Evolutionary conservation across 2,113 vertebrate species (phyloP), one percentile per base, ranked within the genome.

Genomic region (Microcebus griseorufus): DNA sequence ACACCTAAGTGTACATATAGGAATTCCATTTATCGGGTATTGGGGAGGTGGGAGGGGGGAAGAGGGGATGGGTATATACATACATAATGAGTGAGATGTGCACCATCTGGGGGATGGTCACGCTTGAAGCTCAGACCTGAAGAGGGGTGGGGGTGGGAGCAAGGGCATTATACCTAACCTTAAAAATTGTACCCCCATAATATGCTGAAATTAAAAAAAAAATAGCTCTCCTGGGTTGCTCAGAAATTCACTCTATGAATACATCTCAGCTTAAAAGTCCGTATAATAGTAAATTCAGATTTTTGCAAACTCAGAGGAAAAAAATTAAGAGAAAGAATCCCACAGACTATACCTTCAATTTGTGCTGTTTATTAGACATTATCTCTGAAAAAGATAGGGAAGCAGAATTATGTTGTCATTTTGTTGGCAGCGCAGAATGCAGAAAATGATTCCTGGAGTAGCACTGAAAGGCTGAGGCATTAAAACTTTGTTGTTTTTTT

Each of bases 361-460:
- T 3, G 7, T 69, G 65, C 82, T 97, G 29, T 69, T 94, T 97
- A 95, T 29, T 94, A 93, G 94, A 72, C 55, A 92, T 65, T 67
- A 62, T 34, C 67, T 75, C 18, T 37, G 79, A 96, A 78, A 94
- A 97, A 97, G 96, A 87, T 12, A n/a, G 42, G 29, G 93, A 89
- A 70, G 53, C 58, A 62, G 86, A 95, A 97, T 97, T 84, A 89
- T 65, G 93, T 88, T 95, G 90, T 78, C 80, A 93, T 96, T 97
- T 32, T 97, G 85, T 90, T 97, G 96, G 96, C 93, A 37, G 69
- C 0, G 20, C 85, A 75, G 64, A 70, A 60, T 4, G 29, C 37
- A 72, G 69, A 93, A 75, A 34, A 94, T 29, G 83, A 76, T 39
- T 75, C 97, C 84, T 90, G 92, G 23, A 69, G 81, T 60, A 89